Percentiles rank a stretch among this genome's conserved stretches.
phyloP scores from a whole-genome alignment of 2,113 vertebrate species.

The Athene cunicularia region DNA sequence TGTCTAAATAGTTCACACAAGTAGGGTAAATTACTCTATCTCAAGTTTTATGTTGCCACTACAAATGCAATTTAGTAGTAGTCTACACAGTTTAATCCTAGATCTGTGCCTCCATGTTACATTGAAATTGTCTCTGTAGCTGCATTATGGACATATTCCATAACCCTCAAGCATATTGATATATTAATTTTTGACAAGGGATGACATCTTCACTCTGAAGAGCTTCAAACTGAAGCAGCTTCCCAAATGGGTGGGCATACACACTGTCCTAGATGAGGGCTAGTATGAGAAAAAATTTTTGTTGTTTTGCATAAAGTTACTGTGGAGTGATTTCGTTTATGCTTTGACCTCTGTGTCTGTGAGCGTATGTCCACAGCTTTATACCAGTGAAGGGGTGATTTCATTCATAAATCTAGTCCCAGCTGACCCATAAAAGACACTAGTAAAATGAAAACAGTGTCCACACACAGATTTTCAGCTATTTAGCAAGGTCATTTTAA shows the following conservation, averaged over 20 bases:
- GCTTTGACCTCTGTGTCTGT: neutral
- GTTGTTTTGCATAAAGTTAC: neutral
- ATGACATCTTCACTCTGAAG: neutral
- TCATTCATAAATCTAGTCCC: neutral
- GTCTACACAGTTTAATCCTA: neutral
- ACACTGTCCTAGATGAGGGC: neutral
- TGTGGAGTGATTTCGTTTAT: neutral
- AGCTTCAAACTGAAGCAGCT: neutral
- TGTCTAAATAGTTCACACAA: neutral
- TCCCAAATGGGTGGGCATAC: neutral
- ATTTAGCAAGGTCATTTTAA: neutral
- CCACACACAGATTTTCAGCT: neutral
- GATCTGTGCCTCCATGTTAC: neutral
- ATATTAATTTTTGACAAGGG: neutral
- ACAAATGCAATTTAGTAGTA: neutral
- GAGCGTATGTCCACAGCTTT: neutral
- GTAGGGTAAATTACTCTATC: neutral
- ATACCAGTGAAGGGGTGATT: neutral
- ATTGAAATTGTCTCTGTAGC: neutral
- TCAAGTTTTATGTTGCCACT: neutral
- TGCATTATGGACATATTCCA: neutral
- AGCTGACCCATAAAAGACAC: neutral
- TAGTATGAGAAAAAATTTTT: neutral
- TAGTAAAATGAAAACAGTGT: neutral
- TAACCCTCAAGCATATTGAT: neutral